Evolutionary conservation across 1,140 invertebrate genomes (phyloP), one percentile per base, ranked within the genome.

Genomic region (Tigriopus japonicus): DNA sequence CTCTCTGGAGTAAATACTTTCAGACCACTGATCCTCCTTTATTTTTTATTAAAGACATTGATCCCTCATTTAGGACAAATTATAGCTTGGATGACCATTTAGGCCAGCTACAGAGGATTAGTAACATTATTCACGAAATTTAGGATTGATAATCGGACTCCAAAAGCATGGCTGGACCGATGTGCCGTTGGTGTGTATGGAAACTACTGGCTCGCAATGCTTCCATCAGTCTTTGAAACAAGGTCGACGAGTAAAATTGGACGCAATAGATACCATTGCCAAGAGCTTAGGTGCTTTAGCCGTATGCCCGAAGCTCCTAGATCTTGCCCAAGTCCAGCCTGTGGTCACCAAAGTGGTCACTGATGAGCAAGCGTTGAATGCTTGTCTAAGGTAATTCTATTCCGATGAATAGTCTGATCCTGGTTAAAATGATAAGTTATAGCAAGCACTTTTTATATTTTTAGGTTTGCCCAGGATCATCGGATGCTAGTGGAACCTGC

Each of bases 131-230:
- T n/a, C n/a, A n/a, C n/a, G n/a, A n/a, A n/a, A n/a, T n/a, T 35
- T 35, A 35, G 28, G 28, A 5, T 35, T 35, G 28, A 35, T 35
- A 3, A 35, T 35, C 9, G 28, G 28, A 5, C 28, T 35, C 9
- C 28, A 35, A 35, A 35, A 35, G 28, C 28, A 35, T 9, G 28
- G 28, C 28, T 35, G 28, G 28, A 35, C 28, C 9, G 9, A 35
- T 3, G 28, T 35, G 9, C 28, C 28, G 3, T 35, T 35, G 28
- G 28, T 35, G 28, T 35, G 28, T 35, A 35, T 77, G 71, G 76
- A 77, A 69, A 77, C 76, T 6, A 64, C 63, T 17, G 76, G 76
- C 10, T 69, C 74, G 15, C 67, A 75, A 56, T 72, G 71, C 58
- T 71, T 75, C 40, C 70, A 74, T 64, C 60, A 65, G n/a, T 68